Conservation (phyloP, 2,113 vertebrate species). For the Nerophis ophidion region DNA sequence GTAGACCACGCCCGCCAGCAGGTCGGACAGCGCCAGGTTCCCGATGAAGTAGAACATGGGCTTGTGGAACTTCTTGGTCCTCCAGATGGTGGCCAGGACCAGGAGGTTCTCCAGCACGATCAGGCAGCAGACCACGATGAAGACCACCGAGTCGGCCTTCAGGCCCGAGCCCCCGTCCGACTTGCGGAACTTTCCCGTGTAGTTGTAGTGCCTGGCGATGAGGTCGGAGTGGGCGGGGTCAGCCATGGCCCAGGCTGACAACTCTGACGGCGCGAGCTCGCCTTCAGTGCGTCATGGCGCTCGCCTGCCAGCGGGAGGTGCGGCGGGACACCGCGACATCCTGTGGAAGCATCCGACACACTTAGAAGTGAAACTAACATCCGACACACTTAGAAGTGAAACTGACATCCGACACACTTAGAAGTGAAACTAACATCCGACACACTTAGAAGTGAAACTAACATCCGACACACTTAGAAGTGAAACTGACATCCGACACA, state of each 20-base stretch:
- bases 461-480: too few species aligned
- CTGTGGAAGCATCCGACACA: too few species aligned
- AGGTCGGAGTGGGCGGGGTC: slow-evolving; percentile 78
- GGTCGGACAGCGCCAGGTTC: slow-evolving; percentile 93
- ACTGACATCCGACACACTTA: too few species aligned
- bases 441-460: too few species aligned
- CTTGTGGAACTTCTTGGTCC: slow-evolving; percentile 97
- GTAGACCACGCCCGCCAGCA: slow-evolving; percentile 91
- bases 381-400: too few species aligned
- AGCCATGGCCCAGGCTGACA: slow-evolving; percentile 47
- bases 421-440: too few species aligned
- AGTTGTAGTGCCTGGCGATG: slow-evolving; percentile 92
- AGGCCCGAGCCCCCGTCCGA: slow-evolving; percentile 72
- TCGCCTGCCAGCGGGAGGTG: neutral
- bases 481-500: too few species aligned
- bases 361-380: too few species aligned
- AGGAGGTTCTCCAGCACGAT: slow-evolving; percentile 96
- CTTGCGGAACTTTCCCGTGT: slow-evolving; percentile 84
- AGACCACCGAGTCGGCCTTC: slow-evolving; percentile 83
- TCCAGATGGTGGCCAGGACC: slow-evolving; percentile 95
- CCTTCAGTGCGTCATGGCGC: slow-evolving; percentile 44
- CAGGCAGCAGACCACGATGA: slow-evolving; percentile 96
- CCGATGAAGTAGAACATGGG: slow-evolving; percentile 99
- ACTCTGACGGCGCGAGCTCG: neutral
- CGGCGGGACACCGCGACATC: neutral